These are phyloP conservation scores for Limanda limanda DNA, from an alignment of 2,113 vertebrate genomes.

Conservation along the genomic window DNA sequence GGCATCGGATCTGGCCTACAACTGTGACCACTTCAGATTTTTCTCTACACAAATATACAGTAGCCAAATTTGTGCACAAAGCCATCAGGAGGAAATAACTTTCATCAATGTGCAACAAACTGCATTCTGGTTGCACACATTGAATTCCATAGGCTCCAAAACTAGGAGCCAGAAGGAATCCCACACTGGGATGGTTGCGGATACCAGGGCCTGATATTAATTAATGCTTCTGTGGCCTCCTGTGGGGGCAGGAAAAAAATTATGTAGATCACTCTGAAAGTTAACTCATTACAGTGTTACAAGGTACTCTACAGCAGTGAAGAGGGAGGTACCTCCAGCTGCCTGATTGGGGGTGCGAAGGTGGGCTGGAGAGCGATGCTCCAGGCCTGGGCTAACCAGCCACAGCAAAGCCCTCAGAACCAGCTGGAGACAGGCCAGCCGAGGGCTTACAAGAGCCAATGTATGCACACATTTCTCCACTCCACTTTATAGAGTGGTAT, in stretches of 20 bases:
- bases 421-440: slow-evolving; percentile 73
- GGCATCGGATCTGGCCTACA: slow-evolving; percentile 24
- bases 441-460: slow-evolving; percentile 55
- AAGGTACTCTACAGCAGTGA: slow-evolving; percentile 66
- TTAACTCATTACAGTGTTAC: slow-evolving; percentile 80
- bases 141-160: slow-evolving; percentile 72
- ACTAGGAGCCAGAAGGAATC: slow-evolving; percentile 78
- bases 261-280: slow-evolving; percentile 80
- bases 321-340: slow-evolving; percentile 68
- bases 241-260: slow-evolving; percentile 77
- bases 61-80: slow-evolving; percentile 34
- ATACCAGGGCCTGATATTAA: slow-evolving; percentile 77
- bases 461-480: slow-evolving; percentile 59
- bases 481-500: slow-evolving; percentile 74
- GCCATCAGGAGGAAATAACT: slow-evolving; percentile 51
- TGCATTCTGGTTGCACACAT: slow-evolving; percentile 66
- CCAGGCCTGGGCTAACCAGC: slow-evolving; percentile 65
- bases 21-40: slow-evolving; percentile 47
- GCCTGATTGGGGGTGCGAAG: slow-evolving; percentile 57
- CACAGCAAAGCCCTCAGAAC: slow-evolving; percentile 48
- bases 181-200: slow-evolving; percentile 76
- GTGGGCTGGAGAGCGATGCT: slow-evolving; percentile 55
- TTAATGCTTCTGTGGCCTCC: slow-evolving; percentile 78
- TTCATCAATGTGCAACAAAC: slow-evolving; percentile 63
- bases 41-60: slow-evolving; percentile 11